Evolutionary conservation across 2,113 vertebrate genomes (phyloP).

Genomic region (Oenanthe melanoleuca): DNA sequence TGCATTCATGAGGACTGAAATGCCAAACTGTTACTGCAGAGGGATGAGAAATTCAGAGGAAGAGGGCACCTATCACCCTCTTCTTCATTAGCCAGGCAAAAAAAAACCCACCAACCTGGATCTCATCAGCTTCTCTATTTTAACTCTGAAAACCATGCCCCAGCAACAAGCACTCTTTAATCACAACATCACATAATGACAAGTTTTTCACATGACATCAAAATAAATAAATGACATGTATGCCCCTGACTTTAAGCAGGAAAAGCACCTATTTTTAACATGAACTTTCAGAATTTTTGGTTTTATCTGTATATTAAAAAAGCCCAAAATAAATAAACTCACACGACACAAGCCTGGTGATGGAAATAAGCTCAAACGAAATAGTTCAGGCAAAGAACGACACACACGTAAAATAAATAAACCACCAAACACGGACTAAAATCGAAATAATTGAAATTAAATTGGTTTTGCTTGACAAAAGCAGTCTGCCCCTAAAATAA

Average conservation of each 20-base stretch:
- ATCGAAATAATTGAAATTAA: neutral
- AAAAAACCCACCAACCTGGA: neutral
- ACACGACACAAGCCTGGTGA: neutral
- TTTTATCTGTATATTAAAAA: neutral
- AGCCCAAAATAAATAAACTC: neutral
- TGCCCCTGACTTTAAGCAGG: neutral
- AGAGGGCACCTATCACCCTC: neutral
- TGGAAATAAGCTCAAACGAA: neutral
- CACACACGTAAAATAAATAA: neutral
- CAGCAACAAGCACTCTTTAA: neutral
- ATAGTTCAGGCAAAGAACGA: neutral
- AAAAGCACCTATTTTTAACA: neutral
- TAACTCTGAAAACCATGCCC: neutral
- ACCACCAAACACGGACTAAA: neutral
- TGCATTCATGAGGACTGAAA: neutral
- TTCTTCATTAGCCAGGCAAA: neutral
- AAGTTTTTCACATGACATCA: neutral
- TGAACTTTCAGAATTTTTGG: neutral
- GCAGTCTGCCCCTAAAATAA: neutral
- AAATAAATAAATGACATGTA: neutral
- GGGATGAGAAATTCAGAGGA: neutral
- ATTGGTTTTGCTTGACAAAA: neutral
- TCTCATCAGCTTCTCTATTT: neutral
- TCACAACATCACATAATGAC: neutral
- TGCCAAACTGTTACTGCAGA: neutral